These are phyloP conservation scores for Lepeophtheirus salmonis DNA, from an alignment of 1,140 invertebrate species.

Conservation along the genomic window DNA sequence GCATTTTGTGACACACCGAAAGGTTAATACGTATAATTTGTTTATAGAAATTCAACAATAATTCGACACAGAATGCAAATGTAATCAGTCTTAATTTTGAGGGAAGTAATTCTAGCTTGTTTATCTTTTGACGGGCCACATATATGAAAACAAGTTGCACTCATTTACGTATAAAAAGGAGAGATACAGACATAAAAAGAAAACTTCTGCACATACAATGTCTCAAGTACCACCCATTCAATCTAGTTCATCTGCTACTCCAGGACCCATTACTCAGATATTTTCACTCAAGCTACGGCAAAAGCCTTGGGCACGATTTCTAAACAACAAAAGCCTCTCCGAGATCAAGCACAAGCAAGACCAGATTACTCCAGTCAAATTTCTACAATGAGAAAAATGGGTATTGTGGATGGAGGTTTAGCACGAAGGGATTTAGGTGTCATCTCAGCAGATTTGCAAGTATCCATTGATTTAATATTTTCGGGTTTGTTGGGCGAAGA, in stretches of 20 bases:
- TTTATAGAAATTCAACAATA: too few relatives aligned
- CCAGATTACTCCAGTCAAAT: constrained; percentile 20
- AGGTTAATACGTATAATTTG: too few relatives aligned
- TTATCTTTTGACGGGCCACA: too few relatives aligned
- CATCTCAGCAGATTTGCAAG: constrained; percentile 31
- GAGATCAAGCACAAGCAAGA: background rate
- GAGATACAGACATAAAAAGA: too few relatives aligned
- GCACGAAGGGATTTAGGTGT: constrained; percentile 30
- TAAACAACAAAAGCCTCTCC: background rate
- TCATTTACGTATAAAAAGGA: too few relatives aligned
- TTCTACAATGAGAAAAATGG: constrained; percentile 31
- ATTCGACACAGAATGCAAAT: too few relatives aligned
- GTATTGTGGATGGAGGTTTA: constrained; percentile 31
- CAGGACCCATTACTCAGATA: constrained; percentile 1
- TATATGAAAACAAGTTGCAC: too few relatives aligned
- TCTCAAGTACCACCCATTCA: background rate
- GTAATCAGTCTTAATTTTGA: too few relatives aligned
- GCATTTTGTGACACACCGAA: too few relatives aligned
- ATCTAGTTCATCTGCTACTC: too few relatives aligned
- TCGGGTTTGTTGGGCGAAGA: constrained; percentile 23
- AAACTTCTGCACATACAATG: background rate
- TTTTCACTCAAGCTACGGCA: background rate
- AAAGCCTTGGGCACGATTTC: background rate
- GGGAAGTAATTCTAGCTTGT: too few relatives aligned
- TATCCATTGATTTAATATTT: constrained; percentile 31